Percentiles rank a stretch among this genome's conserved stretches.
These are phyloP conservation scores for Carcina quercana DNA, from an alignment of 2,888 invertebrate genomes.

Conservation along the genomic window DNA sequence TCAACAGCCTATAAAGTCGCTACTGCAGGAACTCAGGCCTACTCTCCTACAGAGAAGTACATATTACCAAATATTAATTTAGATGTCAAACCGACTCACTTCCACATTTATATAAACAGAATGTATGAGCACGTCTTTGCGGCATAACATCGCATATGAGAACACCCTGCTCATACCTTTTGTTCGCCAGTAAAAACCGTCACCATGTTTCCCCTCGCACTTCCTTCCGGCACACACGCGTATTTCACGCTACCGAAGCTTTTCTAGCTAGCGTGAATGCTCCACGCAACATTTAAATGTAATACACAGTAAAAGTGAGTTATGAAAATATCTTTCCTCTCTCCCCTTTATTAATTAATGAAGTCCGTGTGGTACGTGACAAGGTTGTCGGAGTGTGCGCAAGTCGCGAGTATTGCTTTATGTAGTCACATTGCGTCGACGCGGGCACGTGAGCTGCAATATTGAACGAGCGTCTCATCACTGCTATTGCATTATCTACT, in stretches of 20 bases:
- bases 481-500: slow-evolving; percentile 1
- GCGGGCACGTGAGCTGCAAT: slow-evolving; percentile 13
- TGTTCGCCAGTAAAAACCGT: slow-evolving; percentile 26
- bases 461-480: slow-evolving; percentile 5
- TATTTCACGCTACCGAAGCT: slow-evolving; percentile 18
- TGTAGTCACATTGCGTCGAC: slow-evolving; percentile 9
- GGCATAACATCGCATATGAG: slow-evolving; percentile 19
- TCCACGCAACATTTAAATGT: slow-evolving; percentile 17
- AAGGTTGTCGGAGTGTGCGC: slow-evolving; percentile 14
- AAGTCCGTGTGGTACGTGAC: slow-evolving; percentile 21
- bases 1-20: too few relatives aligned
- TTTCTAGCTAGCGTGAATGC: slow-evolving; percentile 16
- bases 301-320: slow-evolving; percentile 13
- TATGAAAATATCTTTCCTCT: slow-evolving; percentile 14
- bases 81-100: too few relatives aligned
- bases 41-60: too few relatives aligned
- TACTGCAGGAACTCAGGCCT: too few relatives aligned
- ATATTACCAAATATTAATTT: too few relatives aligned
- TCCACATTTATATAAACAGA: too few relatives aligned
- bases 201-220: slow-evolving; percentile 23
- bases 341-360: slow-evolving; percentile 22
- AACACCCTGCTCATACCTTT: slow-evolving; percentile 28
- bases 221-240: slow-evolving; percentile 22
- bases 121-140: too few relatives aligned
- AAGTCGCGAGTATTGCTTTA: slow-evolving; percentile 7